These are phyloP conservation scores for Ctenopoma kingsleyae DNA, from an alignment of 2,797 vertebrate species.

Conservation along the genomic window DNA sequence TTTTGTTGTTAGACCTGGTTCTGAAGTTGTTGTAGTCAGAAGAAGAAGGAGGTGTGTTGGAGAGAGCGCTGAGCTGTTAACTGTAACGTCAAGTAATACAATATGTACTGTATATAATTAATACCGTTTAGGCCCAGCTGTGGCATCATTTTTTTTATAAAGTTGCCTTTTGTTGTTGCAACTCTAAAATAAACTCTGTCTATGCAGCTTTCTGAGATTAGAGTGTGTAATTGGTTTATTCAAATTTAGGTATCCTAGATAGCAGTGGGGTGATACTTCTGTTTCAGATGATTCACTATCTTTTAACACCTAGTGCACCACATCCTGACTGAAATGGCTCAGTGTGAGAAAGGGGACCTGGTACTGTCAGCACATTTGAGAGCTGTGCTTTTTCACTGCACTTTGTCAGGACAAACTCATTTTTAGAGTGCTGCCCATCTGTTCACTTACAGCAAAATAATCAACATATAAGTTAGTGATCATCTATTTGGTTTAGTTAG, in stretches of 20 bases:
- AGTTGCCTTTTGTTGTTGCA: not conserved
- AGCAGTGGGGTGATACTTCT: not conserved
- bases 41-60: not conserved
- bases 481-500: too few species aligned
- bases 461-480: not conserved
- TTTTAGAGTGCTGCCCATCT: not conserved
- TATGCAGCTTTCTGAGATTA: not conserved
- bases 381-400: not conserved
- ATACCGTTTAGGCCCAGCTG: constrained; percentile 9
- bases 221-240: not conserved
- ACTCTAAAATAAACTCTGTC: constrained; percentile 6
- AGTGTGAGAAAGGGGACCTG: constrained; percentile 20
- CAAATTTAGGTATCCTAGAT: not conserved
- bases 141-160: constrained; percentile 12
- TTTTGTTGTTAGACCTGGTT: constrained; percentile 32
- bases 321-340: constrained; percentile 36
- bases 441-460: not conserved
- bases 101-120: not conserved
- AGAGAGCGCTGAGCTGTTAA: not conserved
- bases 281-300: constrained; percentile 10
- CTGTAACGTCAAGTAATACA: not conserved
- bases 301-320: constrained; percentile 22
- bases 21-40: constrained; percentile 24
- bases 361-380: constrained; percentile 23
- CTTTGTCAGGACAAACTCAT: not conserved